Conservation (phyloP, 92 coral and sea anemone species). For the Montipora capitata region DNA sequence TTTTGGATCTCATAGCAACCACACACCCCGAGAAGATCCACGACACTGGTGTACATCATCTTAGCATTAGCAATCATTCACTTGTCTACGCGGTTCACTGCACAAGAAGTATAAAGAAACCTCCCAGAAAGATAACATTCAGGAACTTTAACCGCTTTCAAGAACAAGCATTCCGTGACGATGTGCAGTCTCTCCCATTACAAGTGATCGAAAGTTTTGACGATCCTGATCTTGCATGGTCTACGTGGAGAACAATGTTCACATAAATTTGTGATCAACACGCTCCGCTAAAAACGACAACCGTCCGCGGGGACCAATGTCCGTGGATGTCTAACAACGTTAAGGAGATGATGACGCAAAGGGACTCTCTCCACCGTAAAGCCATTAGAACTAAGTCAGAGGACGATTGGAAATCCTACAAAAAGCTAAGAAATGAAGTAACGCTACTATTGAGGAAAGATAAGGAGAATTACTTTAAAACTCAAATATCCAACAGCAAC, state of each 20-base stretch:
- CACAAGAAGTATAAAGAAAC: no score
- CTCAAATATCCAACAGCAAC: conserved; percentile 38
- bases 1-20: background rate
- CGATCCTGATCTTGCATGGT: conserved; percentile 66
- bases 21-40: background rate
- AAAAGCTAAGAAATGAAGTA: conserved; percentile 60
- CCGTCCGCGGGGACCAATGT: conserved; percentile 54
- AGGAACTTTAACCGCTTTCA: no score
- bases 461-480: conserved; percentile 62
- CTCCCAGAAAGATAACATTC: no score
- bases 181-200: conserved; percentile 48
- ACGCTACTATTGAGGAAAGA: conserved; percentile 33
- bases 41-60: background rate
- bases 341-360: conserved; percentile 52
- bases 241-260: conserved; percentile 65
- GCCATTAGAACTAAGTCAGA: conserved; percentile 52
- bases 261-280: conserved; percentile 40
- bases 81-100: no score
- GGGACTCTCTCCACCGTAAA: conserved; percentile 53
- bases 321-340: conserved; percentile 59
- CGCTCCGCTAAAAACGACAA: conserved; percentile 56
- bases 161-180: conserved; percentile 11
- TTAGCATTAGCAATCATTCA: no score
- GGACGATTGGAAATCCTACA: conserved; percentile 55
- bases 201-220: conserved; percentile 53